These are phyloP conservation scores for Hemibagrus guttatus DNA, from an alignment of 2,797 vertebrate genomes.

Conservation along the genomic window DNA sequence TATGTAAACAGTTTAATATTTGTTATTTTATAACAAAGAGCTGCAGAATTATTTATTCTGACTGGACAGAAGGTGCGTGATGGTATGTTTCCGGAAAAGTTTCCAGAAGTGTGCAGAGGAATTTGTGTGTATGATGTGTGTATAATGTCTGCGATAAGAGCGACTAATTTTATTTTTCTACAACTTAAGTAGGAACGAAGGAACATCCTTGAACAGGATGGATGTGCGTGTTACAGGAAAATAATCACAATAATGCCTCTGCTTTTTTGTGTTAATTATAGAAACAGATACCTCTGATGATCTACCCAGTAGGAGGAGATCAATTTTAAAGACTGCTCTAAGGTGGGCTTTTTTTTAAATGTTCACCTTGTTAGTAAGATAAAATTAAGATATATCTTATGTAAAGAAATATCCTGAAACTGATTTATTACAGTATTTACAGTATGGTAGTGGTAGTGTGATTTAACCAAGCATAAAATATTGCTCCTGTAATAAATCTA, in stretches of 20 bases:
- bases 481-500: not conserved
- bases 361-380: not conserved
- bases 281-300: not conserved
- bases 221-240: not conserved
- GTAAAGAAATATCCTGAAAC: no score
- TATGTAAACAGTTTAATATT: slow-evolving; percentile 58
- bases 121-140: no score
- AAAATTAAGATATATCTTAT: no score
- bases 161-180: not conserved
- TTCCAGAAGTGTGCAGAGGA: not conserved
- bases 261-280: not conserved
- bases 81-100: not conserved
- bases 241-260: not conserved
- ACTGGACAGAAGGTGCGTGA: not conserved
- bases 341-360: not conserved
- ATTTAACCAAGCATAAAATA: not conserved
- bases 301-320: not conserved
- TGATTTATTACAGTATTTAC: not conserved
- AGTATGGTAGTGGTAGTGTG: not conserved
- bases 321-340: not conserved
- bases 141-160: not conserved
- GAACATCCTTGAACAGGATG: not conserved
- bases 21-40: not conserved
- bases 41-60: not conserved
- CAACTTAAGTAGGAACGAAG: not conserved